phyloP scores from a whole-genome alignment of 2,888 invertebrate genomes.

The Phragmatobia fuliginosa region DNA sequence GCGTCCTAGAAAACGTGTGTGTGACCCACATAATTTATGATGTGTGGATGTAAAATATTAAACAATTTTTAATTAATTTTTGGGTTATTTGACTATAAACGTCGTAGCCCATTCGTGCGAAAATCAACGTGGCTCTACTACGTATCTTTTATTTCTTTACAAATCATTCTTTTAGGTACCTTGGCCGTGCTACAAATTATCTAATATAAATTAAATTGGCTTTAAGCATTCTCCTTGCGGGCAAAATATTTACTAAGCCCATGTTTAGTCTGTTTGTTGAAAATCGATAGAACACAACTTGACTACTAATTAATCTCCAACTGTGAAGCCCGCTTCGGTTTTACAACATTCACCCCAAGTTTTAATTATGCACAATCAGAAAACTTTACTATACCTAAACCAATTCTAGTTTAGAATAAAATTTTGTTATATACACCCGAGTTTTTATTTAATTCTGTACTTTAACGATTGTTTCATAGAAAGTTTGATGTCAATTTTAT shows the following conservation, averaged over 20 bases:
- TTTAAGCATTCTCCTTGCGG: not conserved
- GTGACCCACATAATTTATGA: not conserved
- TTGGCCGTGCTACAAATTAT: not conserved
- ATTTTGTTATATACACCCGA: slow-evolving; percentile 11
- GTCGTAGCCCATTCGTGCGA: too few species aligned
- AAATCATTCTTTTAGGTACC: too few species aligned
- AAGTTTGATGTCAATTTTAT: not conserved
- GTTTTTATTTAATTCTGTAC: slow-evolving; percentile 8
- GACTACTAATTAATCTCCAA: slow-evolving; percentile 10
- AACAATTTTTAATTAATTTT: not conserved
- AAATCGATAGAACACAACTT: slow-evolving; percentile 10
- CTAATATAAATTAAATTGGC: not conserved
- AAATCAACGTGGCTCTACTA: too few species aligned
- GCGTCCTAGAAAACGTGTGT: not conserved
- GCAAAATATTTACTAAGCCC: not conserved
- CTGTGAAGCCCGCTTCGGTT: not conserved
- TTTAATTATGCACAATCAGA: slow-evolving; percentile 19
- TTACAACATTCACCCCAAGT: slow-evolving; percentile 5
- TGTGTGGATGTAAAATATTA: not conserved
- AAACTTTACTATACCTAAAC: slow-evolving; percentile 8
- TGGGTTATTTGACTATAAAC: not conserved
- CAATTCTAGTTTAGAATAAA: slow-evolving; percentile 15
- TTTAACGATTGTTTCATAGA: not conserved
- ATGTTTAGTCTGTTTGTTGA: not conserved
- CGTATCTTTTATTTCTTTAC: too few species aligned